These are phyloP conservation scores for Pomacea maculata DNA, from an alignment of 1,140 invertebrate species.

Conservation along the genomic window DNA sequence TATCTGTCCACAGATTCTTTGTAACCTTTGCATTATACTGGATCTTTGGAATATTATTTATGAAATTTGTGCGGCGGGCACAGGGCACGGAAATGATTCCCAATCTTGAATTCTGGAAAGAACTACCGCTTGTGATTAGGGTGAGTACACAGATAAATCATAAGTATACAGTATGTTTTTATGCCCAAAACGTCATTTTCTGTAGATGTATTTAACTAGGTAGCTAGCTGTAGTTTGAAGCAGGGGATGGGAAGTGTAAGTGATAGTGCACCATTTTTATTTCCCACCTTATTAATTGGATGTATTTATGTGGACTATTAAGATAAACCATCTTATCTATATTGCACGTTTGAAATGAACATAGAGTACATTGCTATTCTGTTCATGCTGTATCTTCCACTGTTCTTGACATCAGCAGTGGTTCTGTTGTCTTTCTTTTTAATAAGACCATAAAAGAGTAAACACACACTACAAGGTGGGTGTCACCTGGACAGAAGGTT, in stretches of 20 bases:
- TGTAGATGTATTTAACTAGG: no score
- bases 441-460: no score
- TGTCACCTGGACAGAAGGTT: no score
- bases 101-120: slow-evolving; percentile 46
- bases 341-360: background rate
- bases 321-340: no score
- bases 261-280: background rate
- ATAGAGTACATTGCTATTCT: background rate
- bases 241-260: background rate
- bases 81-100: slow-evolving; percentile 44
- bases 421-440: no score
- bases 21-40: slow-evolving; percentile 40
- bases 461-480: no score
- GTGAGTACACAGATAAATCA: slow-evolving; percentile 24
- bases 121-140: slow-evolving; percentile 44
- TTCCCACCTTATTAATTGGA: background rate
- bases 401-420: no score
- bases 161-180: background rate
- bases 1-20: slow-evolving; percentile 41
- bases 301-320: no score
- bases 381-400: no score
- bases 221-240: background rate
- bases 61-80: slow-evolving; percentile 41
- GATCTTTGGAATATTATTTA: slow-evolving; percentile 41
- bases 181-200: slow-evolving; percentile 66